Evolutionary conservation across 2,797 vertebrate species (phyloP), one percentile per base, ranked within the genome.

Genomic region (Orientallactaga sibirica): DNA sequence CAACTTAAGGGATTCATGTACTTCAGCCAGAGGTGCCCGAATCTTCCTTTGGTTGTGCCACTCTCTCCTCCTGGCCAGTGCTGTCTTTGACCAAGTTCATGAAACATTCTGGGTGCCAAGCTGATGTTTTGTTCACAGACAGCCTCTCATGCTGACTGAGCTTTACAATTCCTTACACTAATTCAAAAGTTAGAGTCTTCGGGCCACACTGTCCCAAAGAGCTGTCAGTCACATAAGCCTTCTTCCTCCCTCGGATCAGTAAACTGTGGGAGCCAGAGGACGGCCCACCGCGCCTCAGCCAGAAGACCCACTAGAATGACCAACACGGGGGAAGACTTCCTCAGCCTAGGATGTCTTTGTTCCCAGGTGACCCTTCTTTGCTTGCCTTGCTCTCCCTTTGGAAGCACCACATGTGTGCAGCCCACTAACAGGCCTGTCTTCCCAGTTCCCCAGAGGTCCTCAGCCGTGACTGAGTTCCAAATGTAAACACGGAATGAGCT

Each of bases 271-370:
- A 55, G 33, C 78, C 77, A 91, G 37, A 87, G 41, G 76, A 85
- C 27, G 74, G 29, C 66, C 19, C 3, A 3, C 41, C 33, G 24
- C 41, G 29, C 20, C 14, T 70, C 87, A 86, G 19, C 52, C 62
- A 78, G 61, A 76, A 83, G 86, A 82, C n/a, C 58, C 84, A 88
- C 27, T 77, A 84, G 64, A 81, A 67, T 55, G 80, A 70, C 41
- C 79, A 66, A 41, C n/a, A 22, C 62, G 25, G 1, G 29, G 62
- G 22, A 82, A 20, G 68, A 88, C 73, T 92, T 61, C 70, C 74
- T 85, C 22, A 12, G n/a, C 19, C n/a, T 84, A 55, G 25, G 7
- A 61, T 88, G 79, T 58, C 84, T 94, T 93, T 73, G 73, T 76
- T 90, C 22, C 33, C 3, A 37, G 58, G 29, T 25, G 78, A 92